Percentiles rank a stretch among this genome's conserved stretches.
These are phyloP conservation scores for Mnemiopsis leidyi DNA, from an alignment of 37 sponge, comb jelly and placozoan genomes.

Conservation along the genomic window DNA sequence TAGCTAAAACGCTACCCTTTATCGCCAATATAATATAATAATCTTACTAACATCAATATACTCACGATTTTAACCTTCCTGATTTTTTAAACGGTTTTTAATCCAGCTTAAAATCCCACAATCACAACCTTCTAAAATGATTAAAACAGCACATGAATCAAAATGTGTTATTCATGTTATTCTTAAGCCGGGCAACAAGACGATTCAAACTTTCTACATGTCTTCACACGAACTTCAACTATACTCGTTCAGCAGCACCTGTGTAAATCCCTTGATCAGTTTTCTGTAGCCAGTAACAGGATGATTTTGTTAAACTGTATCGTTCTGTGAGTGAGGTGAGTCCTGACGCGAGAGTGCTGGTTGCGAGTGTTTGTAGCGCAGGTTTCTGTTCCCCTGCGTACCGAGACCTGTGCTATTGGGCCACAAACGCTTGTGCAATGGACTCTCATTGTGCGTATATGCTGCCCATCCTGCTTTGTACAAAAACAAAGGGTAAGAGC, in stretches of 20 bases:
- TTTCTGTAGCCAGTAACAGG: slow-evolving; percentile 22
- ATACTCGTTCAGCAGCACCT: slow-evolving; percentile 19
- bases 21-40: neutral
- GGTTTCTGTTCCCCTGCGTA: neutral
- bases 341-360: neutral
- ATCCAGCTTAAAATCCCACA: neutral
- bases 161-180: slow-evolving; percentile 24
- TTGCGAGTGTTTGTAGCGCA: neutral
- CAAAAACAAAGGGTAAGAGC: neutral
- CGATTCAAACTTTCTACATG: slow-evolving; percentile 47
- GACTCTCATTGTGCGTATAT: neutral
- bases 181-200: slow-evolving; percentile 64
- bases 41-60: neutral
- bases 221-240: neutral
- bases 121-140: slow-evolving; percentile 41
- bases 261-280: slow-evolving; percentile 42
- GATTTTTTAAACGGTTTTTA: neutral
- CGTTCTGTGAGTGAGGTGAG: neutral
- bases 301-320: neutral
- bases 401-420: slow-evolving; percentile 11
- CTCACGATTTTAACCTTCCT: neutral
- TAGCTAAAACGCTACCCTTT: neutral
- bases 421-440: slow-evolving; percentile 19
- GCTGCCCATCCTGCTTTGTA: neutral
- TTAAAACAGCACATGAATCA: slow-evolving; percentile 30